Conservation (phyloP, 2,113 vertebrate species). For the Fulmarus glacialis region DNA sequence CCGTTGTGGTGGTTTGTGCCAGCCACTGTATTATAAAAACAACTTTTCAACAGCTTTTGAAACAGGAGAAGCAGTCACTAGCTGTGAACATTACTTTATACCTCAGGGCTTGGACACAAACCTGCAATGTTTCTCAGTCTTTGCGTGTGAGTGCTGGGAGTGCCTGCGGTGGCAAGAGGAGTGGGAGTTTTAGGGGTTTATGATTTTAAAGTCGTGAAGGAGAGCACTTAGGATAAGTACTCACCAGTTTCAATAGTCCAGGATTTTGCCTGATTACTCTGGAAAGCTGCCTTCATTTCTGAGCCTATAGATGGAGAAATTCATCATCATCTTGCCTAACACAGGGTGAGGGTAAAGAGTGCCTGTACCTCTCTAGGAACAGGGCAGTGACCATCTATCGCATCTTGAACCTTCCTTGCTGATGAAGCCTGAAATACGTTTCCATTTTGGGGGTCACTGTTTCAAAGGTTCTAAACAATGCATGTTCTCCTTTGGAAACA, state of each 20-base stretch:
- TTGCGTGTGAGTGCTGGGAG: background rate
- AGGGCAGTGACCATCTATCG: background rate
- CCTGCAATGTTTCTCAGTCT: background rate
- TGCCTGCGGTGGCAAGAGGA: background rate
- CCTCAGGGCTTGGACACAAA: background rate
- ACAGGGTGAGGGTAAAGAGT: background rate
- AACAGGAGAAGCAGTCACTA: background rate
- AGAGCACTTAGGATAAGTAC: background rate
- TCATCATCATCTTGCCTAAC: background rate
- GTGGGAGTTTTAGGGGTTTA: background rate
- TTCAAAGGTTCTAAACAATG: background rate
- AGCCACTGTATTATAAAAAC: background rate
- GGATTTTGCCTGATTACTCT: background rate
- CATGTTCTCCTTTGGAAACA: background rate
- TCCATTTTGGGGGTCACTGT: background rate
- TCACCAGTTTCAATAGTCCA: background rate
- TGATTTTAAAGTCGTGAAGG: background rate
- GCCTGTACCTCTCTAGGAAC: background rate
- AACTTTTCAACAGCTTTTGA: background rate
- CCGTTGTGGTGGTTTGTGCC: background rate
- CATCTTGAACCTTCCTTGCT: background rate
- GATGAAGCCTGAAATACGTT: background rate
- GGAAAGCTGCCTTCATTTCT: background rate
- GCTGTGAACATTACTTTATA: background rate
- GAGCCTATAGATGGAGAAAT: background rate